These are phyloP conservation scores for Poecilia picta DNA, from an alignment of 2,797 vertebrate species.

Conservation along the genomic window DNA sequence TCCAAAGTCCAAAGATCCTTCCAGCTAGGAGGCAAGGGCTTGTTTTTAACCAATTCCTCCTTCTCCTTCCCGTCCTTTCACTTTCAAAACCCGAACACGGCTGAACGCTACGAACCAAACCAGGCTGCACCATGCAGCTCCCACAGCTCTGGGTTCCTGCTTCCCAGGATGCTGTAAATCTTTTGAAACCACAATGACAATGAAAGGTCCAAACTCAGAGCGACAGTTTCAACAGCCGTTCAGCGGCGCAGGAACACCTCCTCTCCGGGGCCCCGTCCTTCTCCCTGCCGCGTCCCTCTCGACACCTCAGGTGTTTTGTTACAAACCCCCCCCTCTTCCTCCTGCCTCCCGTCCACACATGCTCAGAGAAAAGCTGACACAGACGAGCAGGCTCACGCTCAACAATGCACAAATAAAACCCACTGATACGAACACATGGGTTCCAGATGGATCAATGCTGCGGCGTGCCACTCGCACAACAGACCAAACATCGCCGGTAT, in stretches of 20 bases:
- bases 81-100: slow-evolving; percentile 22
- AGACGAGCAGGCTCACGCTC: slow-evolving; percentile 14
- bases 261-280: slow-evolving; percentile 56
- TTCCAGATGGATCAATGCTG: slow-evolving; percentile 56
- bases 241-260: slow-evolving; percentile 74
- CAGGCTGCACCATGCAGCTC: slow-evolving; percentile 47
- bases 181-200: slow-evolving; percentile 52
- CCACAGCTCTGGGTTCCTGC: slow-evolving; percentile 37
- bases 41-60: slow-evolving; percentile 43
- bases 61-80: slow-evolving; percentile 27
- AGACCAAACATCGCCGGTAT: slow-evolving; percentile 27
- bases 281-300: slow-evolving; percentile 55
- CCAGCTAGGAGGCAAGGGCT: slow-evolving; percentile 48
- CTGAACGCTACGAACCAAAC: slow-evolving; percentile 29
- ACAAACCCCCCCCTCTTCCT: slow-evolving; percentile 59
- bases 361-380: slow-evolving; percentile 7
- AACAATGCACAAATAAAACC: slow-evolving; percentile 33
- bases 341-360: slow-evolving; percentile 20
- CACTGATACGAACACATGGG: slow-evolving; percentile 43
- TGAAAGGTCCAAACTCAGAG: slow-evolving; percentile 64
- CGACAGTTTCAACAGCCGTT: slow-evolving; percentile 72
- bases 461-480: slow-evolving; percentile 33
- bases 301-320: slow-evolving; percentile 74
- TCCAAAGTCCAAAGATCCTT: slow-evolving; percentile 35
- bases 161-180: slow-evolving; percentile 53